phyloP scores from a whole-genome alignment of 2,113 vertebrate genomes.

The Himantopus leucocephalus region DNA sequence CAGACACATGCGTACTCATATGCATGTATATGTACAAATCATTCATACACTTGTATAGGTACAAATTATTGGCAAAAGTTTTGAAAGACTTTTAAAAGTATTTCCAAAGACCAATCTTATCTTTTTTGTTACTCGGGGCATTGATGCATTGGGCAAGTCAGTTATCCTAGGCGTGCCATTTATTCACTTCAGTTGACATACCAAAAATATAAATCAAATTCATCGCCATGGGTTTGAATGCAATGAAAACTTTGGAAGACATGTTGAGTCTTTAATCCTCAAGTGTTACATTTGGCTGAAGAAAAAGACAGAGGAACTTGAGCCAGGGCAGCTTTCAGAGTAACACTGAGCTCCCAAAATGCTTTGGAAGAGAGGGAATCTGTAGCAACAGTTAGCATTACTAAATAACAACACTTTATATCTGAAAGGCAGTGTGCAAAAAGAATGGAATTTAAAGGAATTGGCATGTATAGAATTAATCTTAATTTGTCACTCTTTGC shows the following conservation, averaged over 20 bases:
- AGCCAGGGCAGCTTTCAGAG: not conserved
- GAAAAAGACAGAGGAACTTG: not conserved
- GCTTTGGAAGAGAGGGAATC: not conserved
- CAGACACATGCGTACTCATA: not conserved
- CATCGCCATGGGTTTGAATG: not conserved
- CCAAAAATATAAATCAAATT: not conserved
- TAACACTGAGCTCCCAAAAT: not conserved
- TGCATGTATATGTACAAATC: not conserved
- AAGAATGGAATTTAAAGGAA: not conserved
- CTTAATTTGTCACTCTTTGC: not conserved
- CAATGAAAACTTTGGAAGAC: not conserved
- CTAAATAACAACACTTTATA: not conserved
- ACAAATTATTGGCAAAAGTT: not conserved
- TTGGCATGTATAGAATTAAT: not conserved
- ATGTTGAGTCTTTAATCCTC: not conserved
- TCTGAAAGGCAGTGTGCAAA: not conserved
- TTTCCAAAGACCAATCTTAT: not conserved
- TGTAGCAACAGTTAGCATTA: not conserved
- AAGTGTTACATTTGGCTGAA: not conserved
- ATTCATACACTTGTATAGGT: not conserved
- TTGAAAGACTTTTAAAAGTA: not conserved
- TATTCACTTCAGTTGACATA: not conserved
- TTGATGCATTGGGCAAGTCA: not conserved
- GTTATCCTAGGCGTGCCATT: not conserved
- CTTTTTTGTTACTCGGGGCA: not conserved